Conservation (phyloP, 2,888 invertebrate genomes). For the Euzophera pinguis region DNA sequence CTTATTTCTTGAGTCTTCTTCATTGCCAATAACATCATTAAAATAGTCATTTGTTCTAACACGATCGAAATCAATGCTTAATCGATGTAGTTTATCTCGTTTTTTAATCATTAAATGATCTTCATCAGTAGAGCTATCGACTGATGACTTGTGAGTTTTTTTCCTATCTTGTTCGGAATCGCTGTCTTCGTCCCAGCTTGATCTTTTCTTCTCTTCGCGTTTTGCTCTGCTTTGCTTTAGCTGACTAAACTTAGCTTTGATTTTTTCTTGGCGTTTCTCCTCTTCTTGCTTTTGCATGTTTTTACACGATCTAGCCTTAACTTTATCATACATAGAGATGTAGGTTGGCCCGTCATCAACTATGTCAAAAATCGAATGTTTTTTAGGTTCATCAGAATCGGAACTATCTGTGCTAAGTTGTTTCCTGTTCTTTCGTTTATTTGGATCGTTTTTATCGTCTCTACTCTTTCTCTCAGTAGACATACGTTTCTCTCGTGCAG, state of each 20-base stretch:
- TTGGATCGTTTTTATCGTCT: constrained; percentile 63
- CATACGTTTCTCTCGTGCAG: constrained; percentile 68
- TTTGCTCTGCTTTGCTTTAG: constrained; percentile 93
- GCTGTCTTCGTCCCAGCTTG: constrained; percentile 94
- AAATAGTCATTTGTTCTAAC: constrained; percentile 72
- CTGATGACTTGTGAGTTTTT: constrained; percentile 61
- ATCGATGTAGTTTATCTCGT: constrained; percentile 72
- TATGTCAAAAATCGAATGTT: constrained; percentile 95
- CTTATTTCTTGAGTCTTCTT: constrained; percentile 76
- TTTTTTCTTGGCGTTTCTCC: constrained; percentile 90
- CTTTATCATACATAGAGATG: constrained; percentile 98
- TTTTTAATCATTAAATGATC: constrained; percentile 62
- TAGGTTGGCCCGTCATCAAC: constrained; percentile 93
- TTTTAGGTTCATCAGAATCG: constrained; percentile 91
- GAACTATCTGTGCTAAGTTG: constrained; percentile 81
- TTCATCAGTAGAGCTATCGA: constrained; percentile 79
- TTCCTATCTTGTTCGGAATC: constrained; percentile 81
- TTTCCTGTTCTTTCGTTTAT: constrained; percentile 67
- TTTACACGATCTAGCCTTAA: constrained; percentile 95
- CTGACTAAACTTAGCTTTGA: constrained; percentile 93
- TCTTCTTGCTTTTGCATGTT: constrained; percentile 96
- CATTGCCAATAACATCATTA: constrained; percentile 71
- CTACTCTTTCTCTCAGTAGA: constrained; percentile 74
- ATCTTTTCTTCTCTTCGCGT: constrained; percentile 93
- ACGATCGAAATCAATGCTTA: constrained; percentile 53